Evolutionary conservation across 2,888 invertebrate genomes (phyloP).

Genomic region (Coelinius sp.): DNA sequence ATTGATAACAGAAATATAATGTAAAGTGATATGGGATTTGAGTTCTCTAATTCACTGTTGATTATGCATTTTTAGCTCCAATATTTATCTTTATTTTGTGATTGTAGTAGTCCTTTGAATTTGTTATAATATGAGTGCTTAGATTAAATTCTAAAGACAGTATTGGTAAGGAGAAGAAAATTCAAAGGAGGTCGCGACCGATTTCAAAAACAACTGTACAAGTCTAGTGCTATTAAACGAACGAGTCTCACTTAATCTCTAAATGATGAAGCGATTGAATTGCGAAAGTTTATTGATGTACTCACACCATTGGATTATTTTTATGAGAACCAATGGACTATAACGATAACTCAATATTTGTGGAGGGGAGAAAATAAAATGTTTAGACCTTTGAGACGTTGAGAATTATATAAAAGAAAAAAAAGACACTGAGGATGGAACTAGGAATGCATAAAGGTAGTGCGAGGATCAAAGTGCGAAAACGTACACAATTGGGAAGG

Average conservation of each 20-base stretch:
- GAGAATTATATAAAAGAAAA: neutral
- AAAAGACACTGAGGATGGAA: conserved; percentile 61
- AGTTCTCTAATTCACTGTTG: too few relatives aligned
- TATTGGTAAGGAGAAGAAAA: conserved; percentile 29
- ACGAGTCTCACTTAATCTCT: too few relatives aligned
- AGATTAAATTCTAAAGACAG: too few relatives aligned
- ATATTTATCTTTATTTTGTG: too few relatives aligned
- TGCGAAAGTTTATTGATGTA: neutral
- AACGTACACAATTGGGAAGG: conserved; percentile 74
- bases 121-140: too few relatives aligned
- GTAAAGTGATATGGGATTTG: too few relatives aligned
- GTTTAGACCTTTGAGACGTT: neutral
- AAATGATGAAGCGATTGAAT: too few relatives aligned
- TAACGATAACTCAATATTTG: neutral
- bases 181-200: conserved; percentile 35
- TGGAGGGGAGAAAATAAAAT: neutral
- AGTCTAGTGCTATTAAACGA: neutral
- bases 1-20: too few relatives aligned
- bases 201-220: conserved; percentile 29
- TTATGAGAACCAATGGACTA: neutral
- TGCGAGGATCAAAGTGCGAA: conserved; percentile 61
- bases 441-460: conserved; percentile 63
- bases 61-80: too few relatives aligned
- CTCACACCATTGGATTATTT: neutral
- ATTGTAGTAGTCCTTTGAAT: too few relatives aligned